Percentiles rank a stretch among this genome's conserved stretches.
Evolutionary conservation across 2,113 vertebrate species (phyloP).

Genomic region (Pachyramphus minor): DNA sequence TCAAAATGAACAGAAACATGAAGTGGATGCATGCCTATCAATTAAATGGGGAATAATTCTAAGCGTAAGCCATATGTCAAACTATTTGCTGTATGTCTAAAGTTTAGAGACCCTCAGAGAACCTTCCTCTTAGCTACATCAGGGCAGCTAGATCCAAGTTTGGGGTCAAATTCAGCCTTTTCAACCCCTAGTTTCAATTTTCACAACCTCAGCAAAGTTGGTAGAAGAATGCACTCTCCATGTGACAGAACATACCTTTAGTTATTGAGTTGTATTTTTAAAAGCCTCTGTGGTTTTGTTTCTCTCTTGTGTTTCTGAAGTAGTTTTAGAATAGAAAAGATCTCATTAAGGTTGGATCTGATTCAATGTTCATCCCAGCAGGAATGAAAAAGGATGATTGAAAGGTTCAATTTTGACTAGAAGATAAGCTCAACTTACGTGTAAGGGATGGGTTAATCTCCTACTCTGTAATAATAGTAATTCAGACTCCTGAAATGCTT

Average conservation of each 20-base stretch:
- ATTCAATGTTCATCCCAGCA: conserved; percentile 36
- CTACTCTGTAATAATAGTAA: conserved; percentile 38
- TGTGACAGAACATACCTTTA: not conserved
- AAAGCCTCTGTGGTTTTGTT: not conserved
- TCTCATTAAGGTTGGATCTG: conserved; percentile 46
- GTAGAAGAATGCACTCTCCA: not conserved
- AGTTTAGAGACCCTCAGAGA: not conserved
- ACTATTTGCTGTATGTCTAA: not conserved
- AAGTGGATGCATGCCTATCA: not conserved
- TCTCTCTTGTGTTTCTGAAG: not conserved
- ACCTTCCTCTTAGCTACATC: not conserved
- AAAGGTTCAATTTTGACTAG: conserved; percentile 18
- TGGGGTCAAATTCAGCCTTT: not conserved
- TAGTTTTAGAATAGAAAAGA: conserved; percentile 27
- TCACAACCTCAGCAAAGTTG: not conserved
- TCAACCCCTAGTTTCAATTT: not conserved
- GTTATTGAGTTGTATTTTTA: not conserved
- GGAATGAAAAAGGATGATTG: conserved; percentile 43
- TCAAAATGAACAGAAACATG: not conserved
- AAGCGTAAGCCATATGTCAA: not conserved
- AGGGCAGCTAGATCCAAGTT: not conserved
- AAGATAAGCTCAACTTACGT: conserved; percentile 24
- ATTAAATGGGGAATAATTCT: not conserved
- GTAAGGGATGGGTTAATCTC: conserved; percentile 24
- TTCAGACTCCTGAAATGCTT: conserved; percentile 40